Base-by-base conservation (phyloP, 2,797 vertebrate genomes). In the Argyrosomus regius region DNA sequence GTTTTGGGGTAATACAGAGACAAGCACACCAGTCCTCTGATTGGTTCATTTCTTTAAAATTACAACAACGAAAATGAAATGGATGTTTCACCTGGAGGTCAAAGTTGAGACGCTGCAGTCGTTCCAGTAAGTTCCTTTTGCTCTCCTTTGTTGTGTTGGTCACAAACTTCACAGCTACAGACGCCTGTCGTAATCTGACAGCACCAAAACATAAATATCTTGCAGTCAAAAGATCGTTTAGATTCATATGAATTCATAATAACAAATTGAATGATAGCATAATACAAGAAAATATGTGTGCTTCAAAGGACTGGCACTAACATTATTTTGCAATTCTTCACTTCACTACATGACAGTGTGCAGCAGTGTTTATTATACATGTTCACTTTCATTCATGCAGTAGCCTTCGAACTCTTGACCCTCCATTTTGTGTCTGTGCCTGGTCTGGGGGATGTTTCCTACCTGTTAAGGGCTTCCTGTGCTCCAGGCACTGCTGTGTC, bases 131-230 rank as follows among this genome's bases (percentile, higher is more conserved):
- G 69, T 91, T 96, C 81, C 91, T 94, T 90, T 98, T 98, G 90
- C 97, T 97, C 81, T 99, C 98, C 86, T 99, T 99, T 0, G 98
- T 99, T 0, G 98, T 99, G 90, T 99, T 99, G 6, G 97, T 99
- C 78, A 99, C 98, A 89, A 99, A 99, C 22, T 96, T 96, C 69
- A 99, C 90, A 4, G 91, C 83, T 1, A 99, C 89, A 0, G 96
- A 92, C 26, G 97, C 87, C 1, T 83, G 57, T 1, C 97, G 95
- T 68, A 99, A 93, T 88, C 98, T 99, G 88, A 41, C 0, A 2
- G 26, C 60, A 53, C 0, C 49, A 35, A 68, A 31, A 77, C 43
- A 69, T n/a, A 50, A 45, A 56, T n/a, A 63, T 20, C 6, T 13
- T 11, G 6, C 3, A 49, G 22, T 28, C 46, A 10, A 65, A 72